These are phyloP conservation scores for Piprites chloris DNA, from an alignment of 2,113 vertebrate genomes.

Conservation along the genomic window DNA sequence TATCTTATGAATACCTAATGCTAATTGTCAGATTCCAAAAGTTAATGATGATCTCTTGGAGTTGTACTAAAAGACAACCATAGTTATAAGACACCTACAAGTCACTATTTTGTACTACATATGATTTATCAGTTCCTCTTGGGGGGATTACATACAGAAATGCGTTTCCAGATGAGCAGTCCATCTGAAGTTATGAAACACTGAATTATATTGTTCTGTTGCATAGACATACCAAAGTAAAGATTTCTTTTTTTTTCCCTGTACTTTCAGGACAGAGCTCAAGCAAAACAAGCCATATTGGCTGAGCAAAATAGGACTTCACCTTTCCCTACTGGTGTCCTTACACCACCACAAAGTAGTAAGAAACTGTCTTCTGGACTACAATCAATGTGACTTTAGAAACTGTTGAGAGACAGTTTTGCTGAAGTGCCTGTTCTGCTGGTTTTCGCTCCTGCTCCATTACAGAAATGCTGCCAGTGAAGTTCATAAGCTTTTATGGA, in stretches of 20 bases:
- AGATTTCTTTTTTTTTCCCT: not conserved
- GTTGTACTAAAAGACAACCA: not conserved
- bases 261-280: slow-evolving; percentile 82
- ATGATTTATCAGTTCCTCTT: not conserved
- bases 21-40: not conserved
- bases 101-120: not conserved
- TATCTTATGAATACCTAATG: not conserved
- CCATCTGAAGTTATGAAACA: not conserved
- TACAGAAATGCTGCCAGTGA: slow-evolving; percentile 38
- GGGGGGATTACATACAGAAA: not conserved
- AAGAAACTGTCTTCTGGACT: slow-evolving; percentile 75
- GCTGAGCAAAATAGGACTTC: slow-evolving; percentile 77
- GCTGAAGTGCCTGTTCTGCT: slow-evolving; percentile 57
- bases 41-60: not conserved
- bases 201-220: not conserved
- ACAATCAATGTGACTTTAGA: slow-evolving; percentile 39
- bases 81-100: not conserved
- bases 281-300: slow-evolving; percentile 80
- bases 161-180: not conserved
- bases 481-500: slow-evolving; percentile 44
- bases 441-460: slow-evolving; percentile 6
- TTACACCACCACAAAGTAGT: slow-evolving; percentile 91
- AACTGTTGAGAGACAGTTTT: slow-evolving; percentile 13
- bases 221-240: not conserved
- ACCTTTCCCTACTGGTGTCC: slow-evolving; percentile 82